Percentiles rank a stretch among this genome's conserved stretches.
Evolutionary conservation across 2,113 vertebrate genomes (phyloP).

Genomic region (Anthoscopus minutus): DNA sequence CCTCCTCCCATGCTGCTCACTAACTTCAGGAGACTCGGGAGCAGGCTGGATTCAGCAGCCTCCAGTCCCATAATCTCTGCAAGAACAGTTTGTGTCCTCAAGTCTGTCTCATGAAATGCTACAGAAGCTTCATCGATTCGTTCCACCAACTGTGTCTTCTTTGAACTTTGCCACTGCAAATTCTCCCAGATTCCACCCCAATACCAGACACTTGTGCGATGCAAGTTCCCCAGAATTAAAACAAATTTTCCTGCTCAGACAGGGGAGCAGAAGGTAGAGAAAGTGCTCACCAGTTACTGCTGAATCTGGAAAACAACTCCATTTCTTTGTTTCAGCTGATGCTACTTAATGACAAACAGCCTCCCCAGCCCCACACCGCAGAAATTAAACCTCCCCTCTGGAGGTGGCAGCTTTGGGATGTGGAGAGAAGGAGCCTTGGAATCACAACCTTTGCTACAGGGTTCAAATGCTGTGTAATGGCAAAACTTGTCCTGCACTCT

Average conservation of each 20-base stretch:
- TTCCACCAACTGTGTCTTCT: background rate
- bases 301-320: background rate
- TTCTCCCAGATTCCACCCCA: no score
- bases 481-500: background rate
- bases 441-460: background rate
- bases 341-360: background rate
- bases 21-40: background rate
- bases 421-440: background rate
- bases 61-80: background rate
- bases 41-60: background rate
- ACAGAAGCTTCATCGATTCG: background rate
- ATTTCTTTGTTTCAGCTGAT: background rate
- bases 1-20: fast-evolving
- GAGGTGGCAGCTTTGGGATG: background rate
- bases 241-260: background rate
- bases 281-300: background rate
- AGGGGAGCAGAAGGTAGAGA: background rate
- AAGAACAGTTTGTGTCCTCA: background rate
- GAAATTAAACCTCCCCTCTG: background rate
- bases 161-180: background rate
- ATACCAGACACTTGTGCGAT: background rate
- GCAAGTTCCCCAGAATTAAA: background rate
- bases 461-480: background rate
- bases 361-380: background rate
- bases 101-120: background rate